Evolutionary conservation across 2,888 invertebrate genomes (phyloP).

Genomic region (Dryococelus australis): DNA sequence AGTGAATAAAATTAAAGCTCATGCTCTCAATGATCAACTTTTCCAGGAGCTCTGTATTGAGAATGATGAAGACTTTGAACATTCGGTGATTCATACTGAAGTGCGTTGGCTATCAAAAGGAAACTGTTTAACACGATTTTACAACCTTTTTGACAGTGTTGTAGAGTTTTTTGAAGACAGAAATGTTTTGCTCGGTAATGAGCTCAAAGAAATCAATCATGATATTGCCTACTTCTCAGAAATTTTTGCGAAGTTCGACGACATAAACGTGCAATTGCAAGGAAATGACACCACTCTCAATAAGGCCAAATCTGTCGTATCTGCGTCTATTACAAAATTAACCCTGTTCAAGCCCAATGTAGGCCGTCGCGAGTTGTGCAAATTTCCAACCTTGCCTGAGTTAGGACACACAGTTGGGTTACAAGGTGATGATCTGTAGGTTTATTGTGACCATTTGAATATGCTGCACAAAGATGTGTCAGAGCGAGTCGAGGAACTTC

Average conservation of each 20-base stretch:
- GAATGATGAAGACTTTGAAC: background rate
- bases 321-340: background rate
- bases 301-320: background rate
- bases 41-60: background rate
- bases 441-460: too few relatives aligned
- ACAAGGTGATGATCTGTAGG: too few relatives aligned
- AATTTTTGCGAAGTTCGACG: background rate
- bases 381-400: background rate
- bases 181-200: background rate
- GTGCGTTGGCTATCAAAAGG: conserved; percentile 11
- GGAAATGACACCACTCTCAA: background rate
- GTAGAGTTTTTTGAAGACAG: background rate
- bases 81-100: background rate
- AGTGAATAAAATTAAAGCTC: background rate
- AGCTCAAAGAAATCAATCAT: background rate
- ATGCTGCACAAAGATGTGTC: too few relatives aligned
- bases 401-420: background rate
- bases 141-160: background rate
- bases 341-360: background rate
- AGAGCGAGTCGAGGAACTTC: too few relatives aligned
- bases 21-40: background rate
- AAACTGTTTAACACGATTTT: background rate
- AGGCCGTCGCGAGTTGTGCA: background rate
- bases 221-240: background rate
- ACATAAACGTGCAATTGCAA: background rate